Conservation (phyloP, 2,888 invertebrate species). For the Koerneria pararmatus region DNA sequence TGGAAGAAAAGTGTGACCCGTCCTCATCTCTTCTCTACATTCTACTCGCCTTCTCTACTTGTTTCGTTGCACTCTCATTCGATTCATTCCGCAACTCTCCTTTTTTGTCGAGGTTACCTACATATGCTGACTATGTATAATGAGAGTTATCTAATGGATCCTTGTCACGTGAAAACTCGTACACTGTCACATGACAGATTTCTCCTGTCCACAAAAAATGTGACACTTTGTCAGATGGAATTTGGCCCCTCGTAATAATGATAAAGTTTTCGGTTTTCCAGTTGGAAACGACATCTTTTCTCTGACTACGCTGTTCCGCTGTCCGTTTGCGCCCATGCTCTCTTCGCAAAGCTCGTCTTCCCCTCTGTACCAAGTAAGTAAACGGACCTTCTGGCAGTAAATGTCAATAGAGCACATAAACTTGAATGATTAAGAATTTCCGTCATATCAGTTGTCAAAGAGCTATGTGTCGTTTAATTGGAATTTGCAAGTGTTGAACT, state of each 20-base stretch:
- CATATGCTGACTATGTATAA: no score
- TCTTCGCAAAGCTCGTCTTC: slow-evolving; percentile 31
- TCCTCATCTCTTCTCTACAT: slow-evolving; percentile 18
- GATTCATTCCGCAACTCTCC: slow-evolving; percentile 10
- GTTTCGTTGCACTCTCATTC: slow-evolving; percentile 4
- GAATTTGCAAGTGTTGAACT: no score
- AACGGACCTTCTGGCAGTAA: neutral
- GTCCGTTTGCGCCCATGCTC: slow-evolving; percentile 30
- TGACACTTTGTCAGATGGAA: neutral
- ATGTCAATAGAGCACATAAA: no score
- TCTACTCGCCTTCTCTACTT: slow-evolving; percentile 11
- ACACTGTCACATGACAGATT: neutral
- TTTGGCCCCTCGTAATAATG: neutral
- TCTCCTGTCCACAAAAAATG: neutral
- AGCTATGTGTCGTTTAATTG: no score
- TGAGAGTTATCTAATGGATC: no score
- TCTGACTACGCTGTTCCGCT: slow-evolving; percentile 39
- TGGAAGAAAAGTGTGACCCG: slow-evolving; percentile 7
- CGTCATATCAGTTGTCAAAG: no score
- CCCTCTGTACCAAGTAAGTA: slow-evolving; percentile 30
- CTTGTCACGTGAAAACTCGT: no score
- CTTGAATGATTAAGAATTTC: no score
- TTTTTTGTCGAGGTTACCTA: neutral
- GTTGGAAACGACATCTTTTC: slow-evolving; percentile 29
- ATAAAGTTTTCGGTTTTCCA: neutral